Evolutionary conservation across 2,113 vertebrate species (phyloP).

Genomic region (Rhabdornis inornatus): DNA sequence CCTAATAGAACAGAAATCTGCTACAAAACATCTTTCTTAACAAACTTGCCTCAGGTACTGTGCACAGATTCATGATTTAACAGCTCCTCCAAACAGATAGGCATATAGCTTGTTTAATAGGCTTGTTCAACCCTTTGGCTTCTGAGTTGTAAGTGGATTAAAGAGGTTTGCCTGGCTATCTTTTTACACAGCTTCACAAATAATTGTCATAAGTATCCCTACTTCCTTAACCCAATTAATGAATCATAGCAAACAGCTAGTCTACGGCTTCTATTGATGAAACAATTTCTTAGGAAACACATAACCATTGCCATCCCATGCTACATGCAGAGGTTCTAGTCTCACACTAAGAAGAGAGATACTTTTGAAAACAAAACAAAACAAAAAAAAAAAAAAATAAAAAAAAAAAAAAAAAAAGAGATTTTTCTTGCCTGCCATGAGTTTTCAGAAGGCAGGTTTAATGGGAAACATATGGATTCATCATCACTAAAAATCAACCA

Average conservation of each 20-base stretch:
- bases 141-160: conserved; percentile 66
- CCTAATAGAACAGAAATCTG: conserved; percentile 69
- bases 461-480: background rate
- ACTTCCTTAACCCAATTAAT: conserved; percentile 56
- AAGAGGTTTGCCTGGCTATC: conserved; percentile 49
- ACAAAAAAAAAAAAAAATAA: background rate
- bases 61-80: conserved; percentile 61
- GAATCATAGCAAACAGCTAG: conserved; percentile 48
- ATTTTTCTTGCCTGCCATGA: background rate
- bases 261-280: conserved; percentile 33
- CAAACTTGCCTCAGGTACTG: conserved; percentile 63
- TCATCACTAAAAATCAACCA: background rate
- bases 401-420: background rate
- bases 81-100: conserved; percentile 59
- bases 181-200: conserved; percentile 59
- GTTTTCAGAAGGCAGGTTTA: background rate
- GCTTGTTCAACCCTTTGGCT: conserved; percentile 64
- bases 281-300: conserved; percentile 5
- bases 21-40: conserved; percentile 74
- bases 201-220: conserved; percentile 52
- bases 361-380: background rate
- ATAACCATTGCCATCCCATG: background rate
- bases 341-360: background rate
- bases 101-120: conserved; percentile 51
- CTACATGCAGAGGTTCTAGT: background rate